phyloP scores from a whole-genome alignment of 2,797 vertebrate species.

The Choloepus didactylus region DNA sequence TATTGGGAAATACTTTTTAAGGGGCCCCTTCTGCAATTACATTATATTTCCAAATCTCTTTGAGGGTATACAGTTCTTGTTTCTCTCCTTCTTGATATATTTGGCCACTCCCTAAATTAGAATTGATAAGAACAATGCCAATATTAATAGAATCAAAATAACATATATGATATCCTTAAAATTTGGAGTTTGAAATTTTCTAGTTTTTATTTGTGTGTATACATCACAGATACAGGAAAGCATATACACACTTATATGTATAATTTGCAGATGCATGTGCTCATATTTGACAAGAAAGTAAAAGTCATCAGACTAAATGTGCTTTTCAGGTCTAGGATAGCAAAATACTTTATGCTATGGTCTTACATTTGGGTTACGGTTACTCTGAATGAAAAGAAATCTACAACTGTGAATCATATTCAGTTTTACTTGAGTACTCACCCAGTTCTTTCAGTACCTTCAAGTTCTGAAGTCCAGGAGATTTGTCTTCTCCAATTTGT shows the following conservation, averaged over 20 bases:
- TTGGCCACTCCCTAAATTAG: background rate
- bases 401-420: background rate
- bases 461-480: background rate
- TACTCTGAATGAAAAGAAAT: slow-evolving; percentile 3
- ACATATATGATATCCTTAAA: background rate
- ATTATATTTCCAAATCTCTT: background rate
- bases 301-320: background rate
- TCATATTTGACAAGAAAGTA: background rate
- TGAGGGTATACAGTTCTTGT: background rate
- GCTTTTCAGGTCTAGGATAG: background rate
- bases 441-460: background rate
- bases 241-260: background rate
- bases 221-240: background rate
- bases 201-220: background rate
- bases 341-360: background rate
- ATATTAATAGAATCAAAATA: background rate
- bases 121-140: background rate
- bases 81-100: background rate
- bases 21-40: background rate
- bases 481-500: background rate
- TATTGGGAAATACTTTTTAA: background rate
- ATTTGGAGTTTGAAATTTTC: background rate
- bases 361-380: background rate
- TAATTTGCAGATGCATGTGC: background rate
- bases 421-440: background rate